These are phyloP conservation scores for Drosophila yakuba DNA, from an alignment of 1,140 invertebrate genomes.

Conservation along the genomic window DNA sequence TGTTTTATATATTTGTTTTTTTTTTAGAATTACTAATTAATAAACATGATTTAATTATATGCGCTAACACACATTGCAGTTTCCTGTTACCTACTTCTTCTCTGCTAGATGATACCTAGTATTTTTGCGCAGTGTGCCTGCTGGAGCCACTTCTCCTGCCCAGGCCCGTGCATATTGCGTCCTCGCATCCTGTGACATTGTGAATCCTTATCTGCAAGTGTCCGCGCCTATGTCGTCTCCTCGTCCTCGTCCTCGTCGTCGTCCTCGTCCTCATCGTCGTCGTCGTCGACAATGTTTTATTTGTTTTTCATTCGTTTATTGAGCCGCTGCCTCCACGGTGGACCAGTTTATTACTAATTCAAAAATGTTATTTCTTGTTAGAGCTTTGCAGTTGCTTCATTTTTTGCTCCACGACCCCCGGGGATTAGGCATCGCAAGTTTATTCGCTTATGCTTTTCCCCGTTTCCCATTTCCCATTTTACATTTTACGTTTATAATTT, in stretches of 20 bases:
- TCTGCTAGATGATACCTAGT: no score
- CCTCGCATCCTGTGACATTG: constrained; percentile 4
- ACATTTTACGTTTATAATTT: constrained; percentile 69
- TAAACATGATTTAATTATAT: no score
- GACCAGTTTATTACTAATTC: constrained; percentile 82
- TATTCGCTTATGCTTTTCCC: constrained; percentile 57
- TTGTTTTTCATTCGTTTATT: constrained; percentile 81
- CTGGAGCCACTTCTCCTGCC: constrained; percentile 10
- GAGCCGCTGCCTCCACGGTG: constrained; percentile 46
- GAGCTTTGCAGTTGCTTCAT: constrained; percentile 51
- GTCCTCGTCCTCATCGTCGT: constrained; percentile 13
- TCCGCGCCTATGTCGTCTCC: constrained; percentile 14
- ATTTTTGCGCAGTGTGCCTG: constrained; percentile 29
- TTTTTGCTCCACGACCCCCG: constrained; percentile 22
- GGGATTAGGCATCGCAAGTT: constrained; percentile 62
- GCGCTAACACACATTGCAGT: no score
- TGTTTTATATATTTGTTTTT: no score
- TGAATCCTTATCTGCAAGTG: not conserved
- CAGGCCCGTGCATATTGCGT: constrained; percentile 45
- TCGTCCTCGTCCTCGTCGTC: constrained; percentile 7
- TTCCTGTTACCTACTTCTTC: no score
- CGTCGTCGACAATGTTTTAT: constrained; percentile 68
- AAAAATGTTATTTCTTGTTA: constrained; percentile 79
- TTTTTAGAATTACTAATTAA: no score
- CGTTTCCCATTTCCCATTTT: no score